Evolutionary conservation across 2,797 vertebrate species (phyloP).

Genomic region (Natrix natrix): DNA sequence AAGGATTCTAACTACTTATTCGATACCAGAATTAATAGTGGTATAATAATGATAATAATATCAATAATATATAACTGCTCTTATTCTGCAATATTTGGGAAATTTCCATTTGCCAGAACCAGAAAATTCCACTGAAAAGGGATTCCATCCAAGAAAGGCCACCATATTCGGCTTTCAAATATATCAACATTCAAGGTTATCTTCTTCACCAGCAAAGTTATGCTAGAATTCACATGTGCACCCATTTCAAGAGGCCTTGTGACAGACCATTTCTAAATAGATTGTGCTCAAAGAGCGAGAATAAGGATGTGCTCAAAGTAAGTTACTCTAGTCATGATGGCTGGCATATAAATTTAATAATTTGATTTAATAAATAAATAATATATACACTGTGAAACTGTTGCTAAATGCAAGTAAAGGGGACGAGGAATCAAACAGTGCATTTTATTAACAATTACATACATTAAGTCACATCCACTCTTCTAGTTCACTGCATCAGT

Average conservation of each 20-base stretch:
- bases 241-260: neutral
- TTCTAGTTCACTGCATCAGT: conserved; percentile 74
- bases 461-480: conserved; percentile 41
- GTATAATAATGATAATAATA: neutral
- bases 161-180: neutral
- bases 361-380: neutral
- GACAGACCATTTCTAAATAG: neutral
- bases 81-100: neutral
- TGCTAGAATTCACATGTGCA: neutral
- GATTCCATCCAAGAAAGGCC: neutral
- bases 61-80: neutral
- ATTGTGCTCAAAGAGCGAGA: neutral
- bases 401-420: neutral
- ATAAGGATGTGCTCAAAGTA: neutral
- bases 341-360: neutral
- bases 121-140: neutral
- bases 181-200: neutral
- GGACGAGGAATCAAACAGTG: rapidly evolving
- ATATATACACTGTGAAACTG: neutral
- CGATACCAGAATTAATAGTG: neutral
- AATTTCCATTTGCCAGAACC: neutral
- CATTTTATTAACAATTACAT: conserved; percentile 64
- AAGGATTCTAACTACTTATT: neutral
- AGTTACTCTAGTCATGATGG: neutral
- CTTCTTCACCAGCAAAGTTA: neutral